Percentiles rank a stretch among this genome's conserved stretches.
Evolutionary conservation across 2,888 invertebrate genomes (phyloP).

Genomic region (Cyrtodaria siliqua): DNA sequence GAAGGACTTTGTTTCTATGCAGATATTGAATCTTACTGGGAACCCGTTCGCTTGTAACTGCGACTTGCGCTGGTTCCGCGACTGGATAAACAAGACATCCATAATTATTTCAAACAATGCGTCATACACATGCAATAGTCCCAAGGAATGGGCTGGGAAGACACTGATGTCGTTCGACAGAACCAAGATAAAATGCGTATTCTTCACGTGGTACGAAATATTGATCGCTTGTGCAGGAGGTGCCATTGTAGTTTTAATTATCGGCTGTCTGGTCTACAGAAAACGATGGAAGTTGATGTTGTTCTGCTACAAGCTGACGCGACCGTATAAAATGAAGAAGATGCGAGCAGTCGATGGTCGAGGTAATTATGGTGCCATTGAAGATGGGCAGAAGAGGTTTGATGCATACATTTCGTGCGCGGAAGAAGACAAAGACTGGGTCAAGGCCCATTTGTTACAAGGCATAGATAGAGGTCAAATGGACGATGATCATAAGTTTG

Average conservation of each 20-base stretch:
- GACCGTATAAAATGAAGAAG: neutral
- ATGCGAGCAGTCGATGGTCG: slow-evolving; percentile 21
- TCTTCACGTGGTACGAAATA: slow-evolving; percentile 62
- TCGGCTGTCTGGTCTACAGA: slow-evolving; percentile 38
- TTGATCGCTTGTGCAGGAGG: slow-evolving; percentile 34
- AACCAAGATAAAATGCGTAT: slow-evolving; percentile 69
- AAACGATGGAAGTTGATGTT: slow-evolving; percentile 63
- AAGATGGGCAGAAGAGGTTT: slow-evolving; percentile 17
- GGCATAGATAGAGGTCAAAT: slow-evolving; percentile 63
- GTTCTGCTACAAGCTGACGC: slow-evolving; percentile 29
- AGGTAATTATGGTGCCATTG: slow-evolving; percentile 53
- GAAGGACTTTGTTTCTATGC: slow-evolving; percentile 90
- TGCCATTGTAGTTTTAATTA: slow-evolving; percentile 42
- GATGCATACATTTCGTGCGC: slow-evolving; percentile 67
- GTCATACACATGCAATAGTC: slow-evolving; percentile 69
- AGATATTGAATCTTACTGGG: slow-evolving; percentile 89
- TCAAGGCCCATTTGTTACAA: slow-evolving; percentile 58
- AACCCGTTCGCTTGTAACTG: slow-evolving; percentile 96
- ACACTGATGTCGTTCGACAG: slow-evolving; percentile 66
- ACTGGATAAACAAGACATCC: slow-evolving; percentile 95
- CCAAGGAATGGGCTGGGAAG: slow-evolving; percentile 67
- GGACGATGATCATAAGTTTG: slow-evolving; percentile 44
- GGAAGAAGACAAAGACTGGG: slow-evolving; percentile 69
- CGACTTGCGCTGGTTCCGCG: slow-evolving; percentile 96
- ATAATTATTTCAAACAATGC: slow-evolving; percentile 44